Percentiles rank a stretch among this genome's conserved stretches.
These are phyloP conservation scores for Carcharodon carcharias DNA, from an alignment of 2,797 vertebrate species.

Conservation along the genomic window DNA sequence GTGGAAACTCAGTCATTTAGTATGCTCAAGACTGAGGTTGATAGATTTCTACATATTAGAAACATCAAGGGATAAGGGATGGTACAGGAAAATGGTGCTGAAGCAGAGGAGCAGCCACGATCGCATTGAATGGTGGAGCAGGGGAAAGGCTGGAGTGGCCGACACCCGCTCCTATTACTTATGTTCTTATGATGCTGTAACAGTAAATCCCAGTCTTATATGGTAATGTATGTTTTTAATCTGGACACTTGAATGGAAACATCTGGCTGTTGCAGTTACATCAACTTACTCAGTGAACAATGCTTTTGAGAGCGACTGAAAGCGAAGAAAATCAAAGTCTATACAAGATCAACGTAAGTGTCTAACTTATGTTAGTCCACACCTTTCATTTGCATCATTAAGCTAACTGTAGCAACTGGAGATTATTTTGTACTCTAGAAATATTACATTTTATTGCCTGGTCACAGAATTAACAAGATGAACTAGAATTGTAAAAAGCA, in stretches of 20 bases:
- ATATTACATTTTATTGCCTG: not conserved
- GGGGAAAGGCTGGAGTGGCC: too few species aligned
- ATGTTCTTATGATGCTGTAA: too few species aligned
- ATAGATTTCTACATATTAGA: too few species aligned
- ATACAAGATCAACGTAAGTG: not conserved
- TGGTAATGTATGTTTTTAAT: not conserved
- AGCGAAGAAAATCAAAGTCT: not conserved
- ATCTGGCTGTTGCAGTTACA: not conserved
- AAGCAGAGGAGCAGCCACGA: too few species aligned
- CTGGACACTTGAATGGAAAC: not conserved
- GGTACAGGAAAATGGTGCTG: too few species aligned
- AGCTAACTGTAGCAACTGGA: not conserved
- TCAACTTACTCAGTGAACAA: not conserved
- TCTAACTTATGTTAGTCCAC: not conserved
- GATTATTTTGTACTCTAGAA: not conserved
- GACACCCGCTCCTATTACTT: too few species aligned
- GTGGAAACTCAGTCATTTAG: too few species aligned
- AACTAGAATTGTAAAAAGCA: not conserved
- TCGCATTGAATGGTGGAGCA: too few species aligned
- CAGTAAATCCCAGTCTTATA: not conserved
- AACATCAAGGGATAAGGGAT: too few species aligned
- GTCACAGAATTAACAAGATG: not conserved
- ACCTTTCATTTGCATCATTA: not conserved
- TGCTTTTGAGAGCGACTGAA: not conserved
- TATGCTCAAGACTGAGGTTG: too few species aligned